A percentile compares a stretch with the other conserved stretches of the same genome.
Evolutionary conservation across 1,140 invertebrate species (phyloP).

Genomic region (Diabrotica virgifera): DNA sequence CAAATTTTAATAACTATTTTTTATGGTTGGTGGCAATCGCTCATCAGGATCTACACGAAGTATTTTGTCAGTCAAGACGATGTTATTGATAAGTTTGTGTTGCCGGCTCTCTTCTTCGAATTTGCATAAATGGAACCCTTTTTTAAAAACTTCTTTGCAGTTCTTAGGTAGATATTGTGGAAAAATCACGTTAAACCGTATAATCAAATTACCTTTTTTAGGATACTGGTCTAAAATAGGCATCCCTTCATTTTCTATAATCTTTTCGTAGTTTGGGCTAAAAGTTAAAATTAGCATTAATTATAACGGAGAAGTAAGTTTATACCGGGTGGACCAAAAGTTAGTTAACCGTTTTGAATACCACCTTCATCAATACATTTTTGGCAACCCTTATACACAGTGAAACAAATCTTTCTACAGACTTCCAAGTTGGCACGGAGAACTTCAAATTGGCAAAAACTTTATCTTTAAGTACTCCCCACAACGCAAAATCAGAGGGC

Average conservation of each 20-base stretch:
- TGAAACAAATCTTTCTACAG: no score
- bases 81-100: constrained; percentile 49
- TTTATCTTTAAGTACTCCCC: no score
- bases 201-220: constrained; percentile 53
- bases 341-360: no score
- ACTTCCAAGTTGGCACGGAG: no score
- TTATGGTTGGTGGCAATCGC: constrained; percentile 37
- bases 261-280: constrained; percentile 56
- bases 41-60: constrained; percentile 44
- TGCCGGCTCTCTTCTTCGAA: constrained; percentile 35
- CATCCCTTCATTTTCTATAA: constrained; percentile 56
- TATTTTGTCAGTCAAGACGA: constrained; percentile 51
- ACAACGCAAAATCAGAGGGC: no score
- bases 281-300: constrained; percentile 23
- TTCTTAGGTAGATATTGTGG: constrained; percentile 53
- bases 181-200: constrained; percentile 57
- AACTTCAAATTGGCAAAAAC: no score
- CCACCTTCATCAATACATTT: no score
- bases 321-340: no score
- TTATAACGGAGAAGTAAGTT: no score
- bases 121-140: constrained; percentile 48
- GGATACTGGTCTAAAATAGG: constrained; percentile 52
- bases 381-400: no score
- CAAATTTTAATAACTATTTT: constrained; percentile 5
- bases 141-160: constrained; percentile 51